phyloP scores from a whole-genome alignment of 2,113 vertebrate genomes.

The Empidonax traillii region DNA sequence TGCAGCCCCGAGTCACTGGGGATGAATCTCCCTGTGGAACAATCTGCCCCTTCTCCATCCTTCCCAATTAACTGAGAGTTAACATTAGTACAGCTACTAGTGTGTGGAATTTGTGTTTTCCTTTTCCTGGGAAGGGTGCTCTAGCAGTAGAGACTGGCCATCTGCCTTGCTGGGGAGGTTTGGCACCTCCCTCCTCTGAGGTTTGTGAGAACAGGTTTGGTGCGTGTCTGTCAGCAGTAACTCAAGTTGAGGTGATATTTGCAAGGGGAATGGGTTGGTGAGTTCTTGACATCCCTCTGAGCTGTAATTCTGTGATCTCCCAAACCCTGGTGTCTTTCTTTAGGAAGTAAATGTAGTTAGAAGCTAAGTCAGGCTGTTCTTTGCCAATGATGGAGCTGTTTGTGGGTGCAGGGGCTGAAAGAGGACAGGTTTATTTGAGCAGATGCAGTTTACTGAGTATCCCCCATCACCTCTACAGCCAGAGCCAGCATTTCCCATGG shows the following conservation, averaged over 20 bases:
- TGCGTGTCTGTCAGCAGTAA: background rate
- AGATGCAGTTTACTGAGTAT: background rate
- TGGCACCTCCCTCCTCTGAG: background rate
- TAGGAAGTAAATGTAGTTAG: background rate
- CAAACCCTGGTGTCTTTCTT: background rate
- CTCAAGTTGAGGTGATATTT: background rate
- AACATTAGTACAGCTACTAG: background rate
- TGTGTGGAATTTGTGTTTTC: background rate
- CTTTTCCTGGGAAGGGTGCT: background rate
- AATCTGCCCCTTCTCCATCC: background rate
- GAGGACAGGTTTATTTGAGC: background rate
- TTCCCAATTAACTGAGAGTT: background rate
- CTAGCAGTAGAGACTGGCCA: background rate
- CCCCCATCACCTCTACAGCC: background rate
- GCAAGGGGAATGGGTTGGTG: rapidly evolving
- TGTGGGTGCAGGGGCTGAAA: background rate
- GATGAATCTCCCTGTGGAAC: background rate
- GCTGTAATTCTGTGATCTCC: background rate
- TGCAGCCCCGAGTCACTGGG: background rate
- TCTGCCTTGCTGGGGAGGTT: background rate
- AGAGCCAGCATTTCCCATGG: background rate
- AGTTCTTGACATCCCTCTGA: background rate
- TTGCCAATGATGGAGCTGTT: background rate
- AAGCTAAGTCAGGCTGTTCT: background rate
- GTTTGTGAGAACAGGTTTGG: background rate